Percentiles rank a stretch among this genome's conserved stretches.
These are phyloP conservation scores for Drosophila prosaltans DNA, from an alignment of 1,140 invertebrate genomes.

Conservation along the genomic window DNA sequence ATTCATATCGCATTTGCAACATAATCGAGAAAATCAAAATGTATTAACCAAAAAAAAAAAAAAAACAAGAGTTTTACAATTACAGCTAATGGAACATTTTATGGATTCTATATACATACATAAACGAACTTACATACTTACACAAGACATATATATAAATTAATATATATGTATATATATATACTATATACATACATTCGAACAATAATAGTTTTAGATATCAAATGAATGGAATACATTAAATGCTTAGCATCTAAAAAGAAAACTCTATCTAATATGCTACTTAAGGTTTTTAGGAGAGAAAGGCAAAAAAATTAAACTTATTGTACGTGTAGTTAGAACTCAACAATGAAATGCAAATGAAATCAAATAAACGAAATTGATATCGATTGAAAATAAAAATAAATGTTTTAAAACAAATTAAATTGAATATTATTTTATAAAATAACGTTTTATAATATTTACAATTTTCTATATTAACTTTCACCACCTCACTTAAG, in stretches of 20 bases:
- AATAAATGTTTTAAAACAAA: slow-evolving; percentile 44
- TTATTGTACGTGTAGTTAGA: slow-evolving; percentile 55
- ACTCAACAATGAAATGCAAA: slow-evolving; percentile 51
- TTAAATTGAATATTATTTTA: neutral
- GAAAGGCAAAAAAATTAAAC: slow-evolving; percentile 49
- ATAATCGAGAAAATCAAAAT: slow-evolving; percentile 46
- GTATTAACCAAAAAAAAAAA: slow-evolving; percentile 50
- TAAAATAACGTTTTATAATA: too few relatives aligned
- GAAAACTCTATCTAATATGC: slow-evolving; percentile 43
- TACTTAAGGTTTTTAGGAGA: slow-evolving; percentile 60
- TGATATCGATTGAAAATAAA: slow-evolving; percentile 33
- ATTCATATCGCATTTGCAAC: slow-evolving; percentile 32
- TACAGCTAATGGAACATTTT: slow-evolving; percentile 50
- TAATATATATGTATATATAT: slow-evolving; percentile 39
- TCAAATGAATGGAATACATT: slow-evolving; percentile 35
- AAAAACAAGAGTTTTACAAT: slow-evolving; percentile 37
- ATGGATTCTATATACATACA: slow-evolving; percentile 45
- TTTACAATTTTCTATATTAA: too few relatives aligned
- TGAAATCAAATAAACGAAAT: slow-evolving; percentile 18
- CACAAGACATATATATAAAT: slow-evolving; percentile 27
- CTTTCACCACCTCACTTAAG: too few relatives aligned
- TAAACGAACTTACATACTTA: slow-evolving; percentile 32
- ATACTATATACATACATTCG: slow-evolving; percentile 57
- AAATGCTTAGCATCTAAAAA: slow-evolving; percentile 51
- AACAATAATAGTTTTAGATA: slow-evolving; percentile 77